Evolutionary conservation across 2,113 vertebrate genomes (phyloP).

Genomic region (Acanthisitta chloris): DNA sequence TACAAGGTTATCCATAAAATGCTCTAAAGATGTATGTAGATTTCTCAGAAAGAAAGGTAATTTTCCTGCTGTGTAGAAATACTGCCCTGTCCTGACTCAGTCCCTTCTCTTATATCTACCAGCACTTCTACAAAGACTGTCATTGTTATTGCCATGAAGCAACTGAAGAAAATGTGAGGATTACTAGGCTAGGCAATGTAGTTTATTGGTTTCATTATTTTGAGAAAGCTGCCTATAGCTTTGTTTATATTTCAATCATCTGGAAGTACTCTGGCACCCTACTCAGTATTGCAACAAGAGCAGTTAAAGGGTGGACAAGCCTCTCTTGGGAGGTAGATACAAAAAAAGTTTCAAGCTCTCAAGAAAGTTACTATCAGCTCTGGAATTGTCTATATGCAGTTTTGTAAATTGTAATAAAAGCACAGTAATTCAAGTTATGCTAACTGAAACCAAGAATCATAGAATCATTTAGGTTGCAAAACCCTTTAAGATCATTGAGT

Average conservation of each 20-base stretch:
- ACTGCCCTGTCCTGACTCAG: background rate
- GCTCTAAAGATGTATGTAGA: background rate
- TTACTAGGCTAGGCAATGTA: background rate
- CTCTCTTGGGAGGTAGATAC: background rate
- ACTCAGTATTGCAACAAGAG: background rate
- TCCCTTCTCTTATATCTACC: background rate
- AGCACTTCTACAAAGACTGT: background rate
- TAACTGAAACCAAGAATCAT: background rate
- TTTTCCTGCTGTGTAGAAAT: background rate
- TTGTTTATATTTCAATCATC: background rate
- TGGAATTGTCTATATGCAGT: background rate
- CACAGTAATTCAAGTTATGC: accelerated
- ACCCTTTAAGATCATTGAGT: background rate
- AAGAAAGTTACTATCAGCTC: background rate
- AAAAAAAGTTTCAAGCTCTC: background rate
- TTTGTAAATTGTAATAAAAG: background rate
- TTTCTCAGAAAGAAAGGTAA: background rate
- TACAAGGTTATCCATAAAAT: background rate
- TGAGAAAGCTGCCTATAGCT: background rate
- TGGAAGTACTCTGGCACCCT: background rate
- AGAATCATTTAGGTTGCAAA: background rate
- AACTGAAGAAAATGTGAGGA: background rate
- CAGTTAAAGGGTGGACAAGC: background rate
- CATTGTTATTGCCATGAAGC: background rate
- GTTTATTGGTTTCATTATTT: background rate